These are phyloP conservation scores for Scaptomyza pallida DNA, from an alignment of 1,140 invertebrate species.

Conservation along the genomic window DNA sequence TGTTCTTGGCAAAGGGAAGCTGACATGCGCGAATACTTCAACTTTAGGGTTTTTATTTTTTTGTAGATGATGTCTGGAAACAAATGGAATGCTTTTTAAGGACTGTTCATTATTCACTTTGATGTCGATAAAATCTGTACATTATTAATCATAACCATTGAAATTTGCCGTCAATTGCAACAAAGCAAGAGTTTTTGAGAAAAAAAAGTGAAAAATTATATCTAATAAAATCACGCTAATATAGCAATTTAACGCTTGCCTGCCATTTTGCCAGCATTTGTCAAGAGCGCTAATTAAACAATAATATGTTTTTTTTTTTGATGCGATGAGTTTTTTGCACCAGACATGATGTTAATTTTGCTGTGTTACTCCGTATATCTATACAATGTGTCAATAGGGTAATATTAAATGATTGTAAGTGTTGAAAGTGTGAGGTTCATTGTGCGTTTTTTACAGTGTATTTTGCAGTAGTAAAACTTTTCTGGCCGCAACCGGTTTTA, in stretches of 20 bases:
- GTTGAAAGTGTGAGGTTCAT: background rate
- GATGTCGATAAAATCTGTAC: background rate
- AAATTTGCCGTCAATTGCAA: background rate
- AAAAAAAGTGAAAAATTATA: constrained; percentile 12
- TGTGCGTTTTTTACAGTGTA: background rate
- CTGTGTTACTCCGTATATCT: constrained; percentile 1
- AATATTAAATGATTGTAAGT: background rate
- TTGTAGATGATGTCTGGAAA: no score
- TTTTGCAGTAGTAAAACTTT: no score
- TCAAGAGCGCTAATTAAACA: constrained; percentile 64
- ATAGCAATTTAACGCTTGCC: constrained; percentile 36
- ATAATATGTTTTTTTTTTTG: constrained; percentile 29
- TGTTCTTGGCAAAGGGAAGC: background rate
- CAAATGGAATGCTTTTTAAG: no score
- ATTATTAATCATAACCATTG: background rate
- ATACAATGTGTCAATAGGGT: background rate
- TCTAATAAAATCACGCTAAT: constrained; percentile 37
- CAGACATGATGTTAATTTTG: constrained; percentile 1
- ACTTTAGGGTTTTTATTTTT: background rate
- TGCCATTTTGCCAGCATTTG: constrained; percentile 46
- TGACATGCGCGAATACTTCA: constrained; percentile 4
- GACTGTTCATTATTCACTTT: no score
- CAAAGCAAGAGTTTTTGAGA: no score
- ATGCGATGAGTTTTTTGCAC: background rate
- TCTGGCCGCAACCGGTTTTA: background rate